Base-by-base conservation (phyloP, 2,113 vertebrate genomes). In the Barnardius zonarius region DNA sequence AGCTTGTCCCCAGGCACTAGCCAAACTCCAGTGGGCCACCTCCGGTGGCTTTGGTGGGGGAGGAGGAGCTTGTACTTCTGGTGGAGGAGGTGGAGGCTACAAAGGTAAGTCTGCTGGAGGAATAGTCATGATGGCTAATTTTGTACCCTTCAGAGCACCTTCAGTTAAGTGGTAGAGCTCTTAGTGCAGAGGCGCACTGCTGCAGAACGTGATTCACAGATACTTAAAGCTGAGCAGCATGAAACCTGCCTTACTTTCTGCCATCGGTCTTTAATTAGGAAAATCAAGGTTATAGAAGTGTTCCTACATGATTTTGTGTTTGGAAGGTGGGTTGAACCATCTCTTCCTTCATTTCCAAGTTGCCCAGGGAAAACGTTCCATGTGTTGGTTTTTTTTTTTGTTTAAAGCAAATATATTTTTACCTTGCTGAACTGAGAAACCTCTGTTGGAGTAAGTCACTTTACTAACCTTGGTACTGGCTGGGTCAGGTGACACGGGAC, bases 1-100 rank as follows among this genome's bases (percentile, higher is more conserved):
- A 30, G 98, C 99, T 23, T 99, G 99, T 87, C 95, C 97, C 1
- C 97, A 98, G 25, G 98, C 99, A 46, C 61, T 98, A 95, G 96
- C 97, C 69, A 98, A 98, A 57, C 98, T 99, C 27, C 96, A 96
- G 67, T 99, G 99, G 99, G 97, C 97, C 7, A 99, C 98, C 10
- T 98, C 97, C 1, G 98, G 99, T 43, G 99, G 99, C 33, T 99
- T 99, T 86, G 98, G 98, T 68, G 98, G 98, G 10, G 98, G 99
- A 87, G 98, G 99, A 55, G 99, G 99, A 23, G 98, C 98, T 49
- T 99, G 99, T 96, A 98, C 98, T 28, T 98, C 98, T 12, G 98
- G 98, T 63, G 99, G 99, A 27, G 98, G 99, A 12, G 98, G 99
- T 2, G 99, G 98, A 86, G 98, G 99, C 93, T 99, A 99, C 97